Percentiles rank a stretch among this genome's conserved stretches.
phyloP scores from a whole-genome alignment of 92 coral and sea anemone genomes.

The Micromussa lordhowensis region DNA sequence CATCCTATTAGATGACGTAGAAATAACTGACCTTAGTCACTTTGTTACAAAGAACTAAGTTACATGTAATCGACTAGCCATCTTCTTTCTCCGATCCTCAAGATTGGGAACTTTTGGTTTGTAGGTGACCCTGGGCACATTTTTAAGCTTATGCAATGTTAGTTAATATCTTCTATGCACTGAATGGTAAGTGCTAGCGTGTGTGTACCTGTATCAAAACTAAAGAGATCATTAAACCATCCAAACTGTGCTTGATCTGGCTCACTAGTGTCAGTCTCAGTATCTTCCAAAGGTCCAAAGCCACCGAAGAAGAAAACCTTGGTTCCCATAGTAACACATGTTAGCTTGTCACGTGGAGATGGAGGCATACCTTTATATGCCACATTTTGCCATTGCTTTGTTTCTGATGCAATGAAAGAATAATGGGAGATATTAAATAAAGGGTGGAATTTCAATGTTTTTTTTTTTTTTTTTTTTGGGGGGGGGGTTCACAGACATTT shows the following conservation, averaged over 20 bases:
- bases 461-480: too few relatives aligned
- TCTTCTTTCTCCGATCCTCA: not conserved
- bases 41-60: not conserved
- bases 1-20: too few relatives aligned
- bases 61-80: not conserved
- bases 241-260: conserved; percentile 77
- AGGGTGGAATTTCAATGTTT: not conserved
- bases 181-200: not conserved
- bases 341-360: conserved; percentile 80
- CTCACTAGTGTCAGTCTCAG: conserved; percentile 34
- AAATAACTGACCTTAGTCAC: too few relatives aligned
- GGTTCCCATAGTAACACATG: conserved; percentile 71
- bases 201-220: conserved; percentile 76
- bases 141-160: not conserved
- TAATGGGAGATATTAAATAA: not conserved
- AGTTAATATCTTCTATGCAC: not conserved
- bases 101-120: not conserved
- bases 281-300: conserved; percentile 76
- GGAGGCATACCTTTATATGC: conserved; percentile 70
- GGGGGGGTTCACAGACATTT: too few relatives aligned
- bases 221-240: conserved; percentile 83
- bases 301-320: conserved; percentile 83
- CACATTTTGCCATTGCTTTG: conserved; percentile 73
- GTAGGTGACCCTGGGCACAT: not conserved
- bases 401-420: conserved; percentile 41